phyloP scores from a whole-genome alignment of 2,888 invertebrate species.

The Teleogryllus oceanicus region DNA sequence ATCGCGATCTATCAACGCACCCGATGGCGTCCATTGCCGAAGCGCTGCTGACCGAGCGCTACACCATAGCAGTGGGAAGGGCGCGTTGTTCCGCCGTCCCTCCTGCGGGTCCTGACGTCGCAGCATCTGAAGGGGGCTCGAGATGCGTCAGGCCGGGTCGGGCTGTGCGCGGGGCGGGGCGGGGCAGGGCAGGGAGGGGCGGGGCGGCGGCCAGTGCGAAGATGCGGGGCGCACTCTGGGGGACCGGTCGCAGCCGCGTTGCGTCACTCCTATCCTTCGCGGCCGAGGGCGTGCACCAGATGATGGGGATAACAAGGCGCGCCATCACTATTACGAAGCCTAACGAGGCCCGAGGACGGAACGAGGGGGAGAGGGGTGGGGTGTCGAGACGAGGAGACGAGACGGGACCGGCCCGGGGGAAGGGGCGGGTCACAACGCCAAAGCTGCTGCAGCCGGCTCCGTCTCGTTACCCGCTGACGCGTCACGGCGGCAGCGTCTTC shows the following conservation, averaged over 20 bases:
- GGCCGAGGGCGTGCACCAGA: constrained; percentile 27
- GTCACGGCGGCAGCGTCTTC: too few relatives aligned
- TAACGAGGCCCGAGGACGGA: neutral
- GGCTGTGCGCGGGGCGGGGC: too few relatives aligned
- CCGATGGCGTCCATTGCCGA: too few relatives aligned
- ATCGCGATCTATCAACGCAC: too few relatives aligned
- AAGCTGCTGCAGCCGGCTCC: neutral
- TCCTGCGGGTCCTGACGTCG: too few relatives aligned
- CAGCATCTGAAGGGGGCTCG: too few relatives aligned
- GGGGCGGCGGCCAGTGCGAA: constrained; percentile 38
- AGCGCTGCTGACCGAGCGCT: too few relatives aligned
- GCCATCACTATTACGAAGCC: neutral
- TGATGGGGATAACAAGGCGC: neutral
- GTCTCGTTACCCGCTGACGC: too few relatives aligned
- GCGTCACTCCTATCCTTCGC: constrained; percentile 11
- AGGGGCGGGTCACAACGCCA: neutral
- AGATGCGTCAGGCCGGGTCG: too few relatives aligned
- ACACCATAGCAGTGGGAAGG: too few relatives aligned
- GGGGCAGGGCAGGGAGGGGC: constrained; percentile 31
- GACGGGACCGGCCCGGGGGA: neutral
- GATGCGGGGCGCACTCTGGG: constrained; percentile 29
- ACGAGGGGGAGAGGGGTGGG: constrained; percentile 26
- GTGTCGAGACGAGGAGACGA: neutral
- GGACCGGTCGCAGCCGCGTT: constrained; percentile 24
- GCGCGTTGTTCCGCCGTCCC: too few relatives aligned